Evolutionary conservation across 2,888 invertebrate species (phyloP), one percentile per base, ranked within the genome.

Genomic region (Phengaris alcon): DNA sequence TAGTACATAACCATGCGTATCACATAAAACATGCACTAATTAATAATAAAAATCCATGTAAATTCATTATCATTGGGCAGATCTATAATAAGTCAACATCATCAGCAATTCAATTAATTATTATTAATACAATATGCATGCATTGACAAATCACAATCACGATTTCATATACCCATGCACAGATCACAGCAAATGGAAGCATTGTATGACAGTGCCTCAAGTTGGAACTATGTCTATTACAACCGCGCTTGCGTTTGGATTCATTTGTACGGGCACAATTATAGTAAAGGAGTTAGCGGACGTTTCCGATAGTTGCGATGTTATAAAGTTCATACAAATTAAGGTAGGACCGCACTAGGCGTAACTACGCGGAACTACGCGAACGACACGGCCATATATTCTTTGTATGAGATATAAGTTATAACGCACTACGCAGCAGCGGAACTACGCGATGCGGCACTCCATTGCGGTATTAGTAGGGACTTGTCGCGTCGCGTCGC

Each of bases 91-190:
- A 64, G 64, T 64, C 64, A 64, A 35, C 35, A 64, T 35, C 22
- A 64, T 64, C 12, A 64, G 44, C 35, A 64, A 64, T 64, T 35
- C 35, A 55, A 64, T 64, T 64, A 64, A 64, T 6, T 52, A 52
- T 12, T 52, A 44, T 13, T 13, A 64, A 35, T 35, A 64, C 4
- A 35, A 35, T 35, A 35, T 35, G 4, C 79, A 79, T 77, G 81
- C 76, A 80, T 78, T 77, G 79, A 80, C 77, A 77, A 69, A 74
- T 77, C 76, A 48, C 80, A 78, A 77, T 77, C 72, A 73, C n/a
- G 59, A 75, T 74, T 55, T 75, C 68, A 51, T 77, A 75, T 64
- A 73, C 57, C 70, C 79, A 78, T 79, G 78, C 79, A 76, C 57
- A 72, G 68, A 75, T 78, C 79, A 79, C 76, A 79, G 77, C 69